These are phyloP conservation scores for Propithecus coquereli DNA, from an alignment of 2,113 vertebrate genomes.

Conservation along the genomic window DNA sequence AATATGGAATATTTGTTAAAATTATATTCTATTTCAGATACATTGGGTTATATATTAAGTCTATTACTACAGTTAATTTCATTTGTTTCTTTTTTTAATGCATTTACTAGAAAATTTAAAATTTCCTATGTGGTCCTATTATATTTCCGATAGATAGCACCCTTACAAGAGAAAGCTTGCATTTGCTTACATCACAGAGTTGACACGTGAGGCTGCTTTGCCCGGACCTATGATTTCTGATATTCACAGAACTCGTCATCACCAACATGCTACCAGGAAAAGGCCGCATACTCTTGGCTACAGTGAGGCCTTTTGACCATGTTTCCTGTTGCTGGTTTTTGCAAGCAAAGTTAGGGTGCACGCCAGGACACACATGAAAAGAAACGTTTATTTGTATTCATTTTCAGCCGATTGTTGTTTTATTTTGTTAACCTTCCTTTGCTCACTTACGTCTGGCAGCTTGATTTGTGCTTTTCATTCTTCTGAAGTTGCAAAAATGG, in stretches of 20 bases:
- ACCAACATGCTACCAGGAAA: not conserved
- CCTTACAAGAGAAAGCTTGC: not conserved
- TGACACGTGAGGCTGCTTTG: not conserved
- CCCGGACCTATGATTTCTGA: not conserved
- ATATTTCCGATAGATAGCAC: not conserved
- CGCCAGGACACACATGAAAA: not conserved
- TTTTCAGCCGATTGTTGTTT: constrained; percentile 47
- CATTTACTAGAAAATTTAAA: not conserved
- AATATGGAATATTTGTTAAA: not conserved
- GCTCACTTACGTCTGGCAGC: constrained; percentile 25
- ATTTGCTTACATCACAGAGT: not conserved
- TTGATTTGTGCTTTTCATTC: constrained; percentile 62
- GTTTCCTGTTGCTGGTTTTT: not conserved
- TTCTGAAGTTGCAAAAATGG: constrained; percentile 41
- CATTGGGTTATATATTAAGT: not conserved
- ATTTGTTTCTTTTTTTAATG: not conserved
- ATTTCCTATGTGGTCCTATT: not conserved
- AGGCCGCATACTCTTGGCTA: not conserved
- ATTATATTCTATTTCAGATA: not conserved
- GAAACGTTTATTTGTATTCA: constrained; percentile 28
- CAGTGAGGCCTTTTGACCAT: too few species aligned
- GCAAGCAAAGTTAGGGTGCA: not conserved
- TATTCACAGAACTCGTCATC: not conserved
- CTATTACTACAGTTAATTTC: not conserved
- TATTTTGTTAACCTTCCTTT: constrained; percentile 47